Base-by-base conservation (phyloP, 2,888 invertebrate species). In the Linnaemya tessellans region DNA sequence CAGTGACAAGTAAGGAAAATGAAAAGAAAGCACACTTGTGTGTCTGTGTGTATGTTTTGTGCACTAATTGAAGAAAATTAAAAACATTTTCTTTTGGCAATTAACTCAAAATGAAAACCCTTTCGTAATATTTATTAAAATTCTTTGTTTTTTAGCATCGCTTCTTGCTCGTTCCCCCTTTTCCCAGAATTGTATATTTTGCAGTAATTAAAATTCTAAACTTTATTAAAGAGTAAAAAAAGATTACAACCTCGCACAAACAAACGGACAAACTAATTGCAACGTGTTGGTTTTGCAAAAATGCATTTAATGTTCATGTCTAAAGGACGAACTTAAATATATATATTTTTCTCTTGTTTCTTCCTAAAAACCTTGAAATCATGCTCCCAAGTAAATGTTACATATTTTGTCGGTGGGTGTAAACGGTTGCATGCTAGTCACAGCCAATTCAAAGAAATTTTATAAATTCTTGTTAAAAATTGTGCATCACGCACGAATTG, bases 401-500 rank as follows among this genome's bases (percentile, higher is more conserved):
- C 8, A 11, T 20, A 10, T 15, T 15, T 13, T 35, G 67, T 13
- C 20, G n/a, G 64, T 18, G 43, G n/a, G 30, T 22, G 41, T n/a
- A n/a, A 35, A 22, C 11, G 51, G 41, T 11, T 18, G 18, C 49
- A 25, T 35, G 38, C 54, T 25, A 64, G 49, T 65, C 77, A 30
- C 43, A 65, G 60, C 60, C 41, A 49, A 71, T 58, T 65, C 30
- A 49, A 49, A 56, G 54, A 71, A 75, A 64, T 79, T 82, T 70
- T 68, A 46, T 46, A 84, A 80, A 84, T 80, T 77, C 71, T 73
- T 85, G 54, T 75, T 51, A 49, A 70, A 64, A 79, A 81, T 70
- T 56, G 46, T 70, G 46, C 54, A 64, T 35, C 81, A 85, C 82
- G 85, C 85, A 85, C 82, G 85, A 85, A 85, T 85, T 85, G 85